Evolutionary conservation across 2,888 invertebrate genomes (phyloP).

Genomic region (Erpobdella octoculata): DNA sequence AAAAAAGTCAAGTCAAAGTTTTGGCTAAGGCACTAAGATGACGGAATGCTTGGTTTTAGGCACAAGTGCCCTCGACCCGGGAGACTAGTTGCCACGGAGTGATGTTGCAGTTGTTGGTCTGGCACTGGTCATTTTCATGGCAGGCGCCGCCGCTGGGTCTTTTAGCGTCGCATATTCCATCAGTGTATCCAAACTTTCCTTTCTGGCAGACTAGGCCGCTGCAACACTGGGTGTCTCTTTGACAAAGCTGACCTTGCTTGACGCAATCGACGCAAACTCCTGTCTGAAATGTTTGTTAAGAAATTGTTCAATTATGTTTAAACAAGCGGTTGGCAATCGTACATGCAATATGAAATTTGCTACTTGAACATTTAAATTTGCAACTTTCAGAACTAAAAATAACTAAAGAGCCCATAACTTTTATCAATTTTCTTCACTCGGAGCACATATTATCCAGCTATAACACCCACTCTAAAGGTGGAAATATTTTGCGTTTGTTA

Average conservation of each 20-base stretch:
- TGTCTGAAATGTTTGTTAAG: slow-evolving; percentile 7
- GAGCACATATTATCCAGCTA: no score
- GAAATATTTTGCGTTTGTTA: no score
- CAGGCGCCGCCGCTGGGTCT: slow-evolving; percentile 13
- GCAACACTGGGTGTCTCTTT: slow-evolving; percentile 29
- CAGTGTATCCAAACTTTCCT: slow-evolving; percentile 11
- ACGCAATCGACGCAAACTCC: slow-evolving; percentile 28
- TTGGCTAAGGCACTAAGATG: no score
- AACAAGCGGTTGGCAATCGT: not conserved
- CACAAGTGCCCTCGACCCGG: slow-evolving; percentile 4
- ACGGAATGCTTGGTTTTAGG: no score
- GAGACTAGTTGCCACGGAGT: slow-evolving; percentile 4
- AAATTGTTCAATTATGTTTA: not conserved
- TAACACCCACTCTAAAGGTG: no score
- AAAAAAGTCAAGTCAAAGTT: no score
- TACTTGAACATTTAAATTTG: not conserved
- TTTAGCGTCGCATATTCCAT: slow-evolving; percentile 13
- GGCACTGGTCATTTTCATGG: slow-evolving; percentile 20
- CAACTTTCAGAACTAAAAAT: no score
- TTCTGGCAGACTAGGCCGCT: slow-evolving; percentile 25
- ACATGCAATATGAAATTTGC: not conserved
- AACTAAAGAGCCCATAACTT: no score
- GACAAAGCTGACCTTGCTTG: slow-evolving; percentile 10
- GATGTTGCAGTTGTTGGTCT: not conserved
- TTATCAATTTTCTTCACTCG: no score